Base-by-base conservation (phyloP, 2,113 vertebrate genomes). In the Gopherus flavomarginatus region DNA sequence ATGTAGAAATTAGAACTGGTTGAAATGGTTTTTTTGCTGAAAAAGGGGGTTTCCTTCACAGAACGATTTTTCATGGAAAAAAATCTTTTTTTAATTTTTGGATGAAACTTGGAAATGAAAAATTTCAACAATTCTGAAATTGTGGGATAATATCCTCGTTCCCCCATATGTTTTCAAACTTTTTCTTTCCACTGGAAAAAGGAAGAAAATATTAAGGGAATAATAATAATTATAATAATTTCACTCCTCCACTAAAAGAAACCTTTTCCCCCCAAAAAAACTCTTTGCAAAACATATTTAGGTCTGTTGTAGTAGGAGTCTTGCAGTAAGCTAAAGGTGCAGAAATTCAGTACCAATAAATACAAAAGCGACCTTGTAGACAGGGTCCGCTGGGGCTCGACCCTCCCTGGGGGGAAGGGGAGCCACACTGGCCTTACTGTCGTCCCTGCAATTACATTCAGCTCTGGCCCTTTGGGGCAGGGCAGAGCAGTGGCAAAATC, bases 31-130 rank as follows among this genome's bases (percentile, higher is more conserved):
- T 38, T 38, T 75, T 27, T 47, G 38, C 47, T 44, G 44, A 47
- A 47, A 47, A 78, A 47, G 42, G 11, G 12, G 22, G 54, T 94
- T 97, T 97, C 42, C 54, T 88, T 87, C 95, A 92, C 87, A 90
- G 59, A 87, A 86, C 90, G 27, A 42, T 69, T 9, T 27, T 56
- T 80, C 26, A 12, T 44, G 42, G 84, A 54, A 91, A 90, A 7
- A 59, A 42, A 19, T 44, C 92, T 44, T 91, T 26, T 49, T 59
- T n/a, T 81, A 72, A 86, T 85, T 92, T 94, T 87, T 38, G 81
- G 62, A 27, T 85, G 81, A 82, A 42, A 88, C 38, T 89, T 86
- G 91, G 89, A 97, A 92, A 85, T 8, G 65, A 96, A 94, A 94
- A 38, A 44, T 42, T 42, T 77, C 38, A 77, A 26, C 5, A 49